Conservation (phyloP, 2,797 vertebrate species). For the Melanogrammus aeglefinus region DNA sequence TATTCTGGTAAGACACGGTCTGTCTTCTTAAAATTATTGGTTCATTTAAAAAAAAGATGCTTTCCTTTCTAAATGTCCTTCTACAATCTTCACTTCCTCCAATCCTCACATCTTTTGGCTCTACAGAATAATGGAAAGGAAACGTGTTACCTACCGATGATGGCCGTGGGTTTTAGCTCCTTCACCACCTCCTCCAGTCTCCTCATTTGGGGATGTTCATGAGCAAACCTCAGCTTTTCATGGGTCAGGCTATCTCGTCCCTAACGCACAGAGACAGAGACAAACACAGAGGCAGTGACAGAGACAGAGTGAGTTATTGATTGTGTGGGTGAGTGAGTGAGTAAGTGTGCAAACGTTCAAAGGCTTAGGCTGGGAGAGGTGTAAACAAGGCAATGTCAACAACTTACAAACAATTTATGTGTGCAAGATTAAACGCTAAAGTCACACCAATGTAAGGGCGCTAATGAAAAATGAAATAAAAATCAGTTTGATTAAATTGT, state of each 20-base stretch:
- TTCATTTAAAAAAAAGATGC: neutral
- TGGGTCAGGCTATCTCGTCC: slow-evolving; percentile 85
- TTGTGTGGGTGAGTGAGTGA: neutral
- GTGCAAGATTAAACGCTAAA: neutral
- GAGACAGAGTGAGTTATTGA: neutral
- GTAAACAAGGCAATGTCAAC: neutral
- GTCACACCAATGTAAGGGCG: neutral
- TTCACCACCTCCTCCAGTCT: slow-evolving; percentile 83
- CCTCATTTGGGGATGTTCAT: slow-evolving; percentile 85
- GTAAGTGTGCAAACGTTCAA: neutral
- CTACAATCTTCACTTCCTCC: neutral
- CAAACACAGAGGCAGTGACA: slow-evolving; percentile 1
- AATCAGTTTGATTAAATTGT: neutral
- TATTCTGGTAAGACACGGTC: neutral
- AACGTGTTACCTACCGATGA: slow-evolving; percentile 82
- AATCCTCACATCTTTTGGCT: neutral
- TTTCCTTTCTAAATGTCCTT: neutral
- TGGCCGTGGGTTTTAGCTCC: slow-evolving; percentile 86
- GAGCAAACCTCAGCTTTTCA: slow-evolving; percentile 89
- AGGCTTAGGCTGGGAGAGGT: neutral
- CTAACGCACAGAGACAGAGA: slow-evolving; percentile 55
- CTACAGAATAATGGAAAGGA: neutral
- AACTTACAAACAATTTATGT: neutral
- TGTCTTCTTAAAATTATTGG: neutral
- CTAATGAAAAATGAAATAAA: neutral